phyloP scores from a whole-genome alignment of 2,797 vertebrate genomes.

The Apogon hyalosoma region DNA sequence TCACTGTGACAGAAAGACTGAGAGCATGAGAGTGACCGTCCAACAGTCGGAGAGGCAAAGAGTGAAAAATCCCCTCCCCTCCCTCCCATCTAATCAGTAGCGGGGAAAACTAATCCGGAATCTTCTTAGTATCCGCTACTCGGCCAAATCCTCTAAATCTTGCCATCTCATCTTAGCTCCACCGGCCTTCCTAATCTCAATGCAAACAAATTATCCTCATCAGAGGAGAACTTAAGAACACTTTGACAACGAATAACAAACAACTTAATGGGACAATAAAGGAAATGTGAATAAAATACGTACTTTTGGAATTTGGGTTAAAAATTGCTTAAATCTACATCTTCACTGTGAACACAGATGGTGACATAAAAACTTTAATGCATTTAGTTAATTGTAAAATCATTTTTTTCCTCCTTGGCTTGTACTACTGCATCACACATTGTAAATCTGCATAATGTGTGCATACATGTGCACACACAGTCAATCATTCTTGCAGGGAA shows the following conservation, averaged over 20 bases:
- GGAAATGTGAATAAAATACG: not conserved
- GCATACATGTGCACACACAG: slow-evolving; percentile 21
- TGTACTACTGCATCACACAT: slow-evolving; percentile 38
- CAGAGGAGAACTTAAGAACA: slow-evolving; percentile 71
- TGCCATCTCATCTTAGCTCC: slow-evolving; percentile 85
- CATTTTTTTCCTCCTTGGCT: not conserved
- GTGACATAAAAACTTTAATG: not conserved
- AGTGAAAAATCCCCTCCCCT: slow-evolving; percentile 49
- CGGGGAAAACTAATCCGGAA: slow-evolving; percentile 83
- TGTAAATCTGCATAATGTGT: slow-evolving; percentile 44
- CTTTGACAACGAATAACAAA: slow-evolving; percentile 41
- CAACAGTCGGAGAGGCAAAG: slow-evolving; percentile 39
- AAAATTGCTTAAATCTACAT: not conserved
- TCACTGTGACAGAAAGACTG: slow-evolving; percentile 10
- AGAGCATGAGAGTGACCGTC: slow-evolving; percentile 46
- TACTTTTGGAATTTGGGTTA: too few relatives aligned
- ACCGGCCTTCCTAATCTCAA: slow-evolving; percentile 83
- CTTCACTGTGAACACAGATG: not conserved
- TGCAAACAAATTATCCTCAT: slow-evolving; percentile 85
- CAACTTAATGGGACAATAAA: slow-evolving; percentile 26
- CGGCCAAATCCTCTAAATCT: slow-evolving; percentile 86
- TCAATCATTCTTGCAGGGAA: slow-evolving; percentile 74
- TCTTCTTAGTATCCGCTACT: slow-evolving; percentile 85
- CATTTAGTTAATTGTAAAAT: slow-evolving; percentile 3
- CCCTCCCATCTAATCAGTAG: slow-evolving; percentile 80